Evolutionary conservation across 2,797 vertebrate species (phyloP).

Genomic region (Enteromius afrohamiltoni): DNA sequence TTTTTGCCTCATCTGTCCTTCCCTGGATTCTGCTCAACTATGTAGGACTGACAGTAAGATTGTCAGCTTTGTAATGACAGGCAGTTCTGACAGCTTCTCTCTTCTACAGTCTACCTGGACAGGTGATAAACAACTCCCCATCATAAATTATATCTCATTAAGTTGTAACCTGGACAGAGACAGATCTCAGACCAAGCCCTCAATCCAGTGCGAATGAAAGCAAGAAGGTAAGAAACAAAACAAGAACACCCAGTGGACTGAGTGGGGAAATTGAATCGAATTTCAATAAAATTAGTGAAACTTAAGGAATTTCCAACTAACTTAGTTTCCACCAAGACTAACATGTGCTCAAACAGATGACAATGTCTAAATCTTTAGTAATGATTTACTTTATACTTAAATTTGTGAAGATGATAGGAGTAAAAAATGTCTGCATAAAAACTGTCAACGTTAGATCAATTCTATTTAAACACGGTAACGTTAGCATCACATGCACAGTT

Average conservation of each 20-base stretch:
- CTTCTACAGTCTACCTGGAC: slow-evolving; percentile 16
- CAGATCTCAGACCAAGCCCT: not conserved
- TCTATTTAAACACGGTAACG: not conserved
- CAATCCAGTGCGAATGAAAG: not conserved
- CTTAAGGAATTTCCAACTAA: not conserved
- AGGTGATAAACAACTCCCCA: slow-evolving; percentile 29
- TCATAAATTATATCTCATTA: not conserved
- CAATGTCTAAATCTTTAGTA: not conserved
- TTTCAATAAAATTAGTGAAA: not conserved
- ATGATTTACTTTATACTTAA: not conserved
- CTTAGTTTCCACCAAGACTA: not conserved
- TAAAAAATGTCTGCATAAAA: not conserved
- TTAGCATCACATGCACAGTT: not conserved
- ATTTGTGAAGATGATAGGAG: not conserved
- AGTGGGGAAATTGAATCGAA: not conserved
- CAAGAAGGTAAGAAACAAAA: not conserved
- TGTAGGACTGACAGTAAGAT: slow-evolving; percentile 32
- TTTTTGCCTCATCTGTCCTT: slow-evolving; percentile 29
- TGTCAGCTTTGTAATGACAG: slow-evolving; percentile 25
- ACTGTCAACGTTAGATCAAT: not conserved
- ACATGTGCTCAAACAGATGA: not conserved
- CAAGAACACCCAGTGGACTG: not conserved
- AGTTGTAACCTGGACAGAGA: not conserved
- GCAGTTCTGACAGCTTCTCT: slow-evolving; percentile 2
- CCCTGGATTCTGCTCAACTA: slow-evolving; percentile 31